Percentiles rank a stretch among this genome's conserved stretches.
phyloP scores from a whole-genome alignment of 2,113 vertebrate species.

The Python bivittatus region DNA sequence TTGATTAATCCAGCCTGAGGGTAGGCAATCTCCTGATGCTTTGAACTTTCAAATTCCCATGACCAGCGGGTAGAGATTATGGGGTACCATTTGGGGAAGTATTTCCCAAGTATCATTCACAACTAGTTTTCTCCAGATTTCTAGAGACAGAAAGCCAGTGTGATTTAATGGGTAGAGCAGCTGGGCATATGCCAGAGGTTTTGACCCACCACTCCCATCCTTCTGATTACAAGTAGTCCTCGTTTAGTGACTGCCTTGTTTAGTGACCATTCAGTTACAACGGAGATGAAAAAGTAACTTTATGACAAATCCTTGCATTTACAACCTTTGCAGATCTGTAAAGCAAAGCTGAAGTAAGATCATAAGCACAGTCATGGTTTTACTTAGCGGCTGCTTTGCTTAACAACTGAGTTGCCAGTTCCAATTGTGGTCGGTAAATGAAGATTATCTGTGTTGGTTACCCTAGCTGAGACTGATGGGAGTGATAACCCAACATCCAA shows the following conservation, averaged over 20 bases:
- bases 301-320: neutral
- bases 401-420: neutral
- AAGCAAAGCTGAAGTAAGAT: neutral
- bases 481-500: neutral
- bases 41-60: neutral
- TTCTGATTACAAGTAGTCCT: neutral
- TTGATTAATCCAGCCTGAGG: neutral
- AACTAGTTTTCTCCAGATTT: neutral
- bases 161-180: neutral
- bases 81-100: neutral
- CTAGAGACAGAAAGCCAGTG: neutral
- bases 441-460: neutral
- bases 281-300: neutral
- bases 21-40: neutral
- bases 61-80: neutral
- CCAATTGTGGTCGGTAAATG: neutral
- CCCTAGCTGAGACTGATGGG: neutral
- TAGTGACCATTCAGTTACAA: neutral
- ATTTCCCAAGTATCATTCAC: neutral
- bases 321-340: neutral
- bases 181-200: neutral
- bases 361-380: neutral
- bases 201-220: neutral
- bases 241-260: neutral
- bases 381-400: neutral